Conservation (phyloP, 2,888 invertebrate species). For the Nezara viridula region DNA sequence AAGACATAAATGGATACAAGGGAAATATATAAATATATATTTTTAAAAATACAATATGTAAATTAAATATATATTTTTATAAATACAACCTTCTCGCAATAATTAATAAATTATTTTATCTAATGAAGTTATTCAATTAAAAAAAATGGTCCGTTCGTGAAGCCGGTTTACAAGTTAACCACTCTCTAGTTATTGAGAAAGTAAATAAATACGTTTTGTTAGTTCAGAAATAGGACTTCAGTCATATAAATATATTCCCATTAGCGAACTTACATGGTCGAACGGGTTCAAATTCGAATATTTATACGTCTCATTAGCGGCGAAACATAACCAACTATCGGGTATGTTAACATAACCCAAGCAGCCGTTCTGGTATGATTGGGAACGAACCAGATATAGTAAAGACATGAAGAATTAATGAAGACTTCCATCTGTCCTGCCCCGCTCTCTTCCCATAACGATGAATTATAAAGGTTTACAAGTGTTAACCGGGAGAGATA, state of each 20-base stretch:
- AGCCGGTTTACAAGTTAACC: too few relatives aligned
- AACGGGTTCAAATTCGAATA: background rate
- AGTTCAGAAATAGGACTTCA: background rate
- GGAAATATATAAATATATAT: too few relatives aligned
- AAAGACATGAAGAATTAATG: constrained; percentile 23
- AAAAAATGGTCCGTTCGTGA: too few relatives aligned
- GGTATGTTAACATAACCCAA: background rate
- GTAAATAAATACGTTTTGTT: too few relatives aligned
- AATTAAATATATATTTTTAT: too few relatives aligned
- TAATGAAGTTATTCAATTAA: too few relatives aligned
- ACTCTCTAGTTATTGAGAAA: too few relatives aligned
- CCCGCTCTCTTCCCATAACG: background rate
- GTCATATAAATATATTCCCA: background rate
- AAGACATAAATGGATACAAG: too few relatives aligned
- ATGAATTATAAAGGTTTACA: background rate
- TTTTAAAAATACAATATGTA: too few relatives aligned
- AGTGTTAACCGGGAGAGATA: background rate
- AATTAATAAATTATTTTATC: too few relatives aligned
- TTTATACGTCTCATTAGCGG: background rate
- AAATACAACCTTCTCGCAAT: too few relatives aligned
- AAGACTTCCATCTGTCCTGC: background rate
- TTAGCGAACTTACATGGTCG: background rate
- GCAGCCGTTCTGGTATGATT: background rate
- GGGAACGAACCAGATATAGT: background rate
- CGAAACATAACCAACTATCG: background rate